These are phyloP conservation scores for Etheostoma spectabile DNA, from an alignment of 2,113 vertebrate species.

Conservation along the genomic window DNA sequence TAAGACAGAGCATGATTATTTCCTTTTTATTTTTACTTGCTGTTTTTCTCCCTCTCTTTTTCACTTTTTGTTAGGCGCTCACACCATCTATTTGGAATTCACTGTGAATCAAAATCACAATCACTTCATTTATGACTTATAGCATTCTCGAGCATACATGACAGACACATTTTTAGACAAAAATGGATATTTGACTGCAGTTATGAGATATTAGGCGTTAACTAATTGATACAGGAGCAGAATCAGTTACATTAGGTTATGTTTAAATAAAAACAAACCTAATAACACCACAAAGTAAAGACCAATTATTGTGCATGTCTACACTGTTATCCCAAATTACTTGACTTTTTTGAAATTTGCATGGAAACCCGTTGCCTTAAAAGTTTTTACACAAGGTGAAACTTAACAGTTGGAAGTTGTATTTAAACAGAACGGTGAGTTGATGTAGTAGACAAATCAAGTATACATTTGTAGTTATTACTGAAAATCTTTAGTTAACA, in stretches of 20 bases:
- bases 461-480: no score
- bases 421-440: no score
- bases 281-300: background rate
- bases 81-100: background rate
- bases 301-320: background rate
- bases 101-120: background rate
- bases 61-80: background rate
- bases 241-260: background rate
- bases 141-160: background rate
- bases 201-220: background rate
- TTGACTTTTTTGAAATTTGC: no score
- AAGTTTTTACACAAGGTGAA: no score
- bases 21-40: background rate
- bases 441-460: no score
- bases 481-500: no score
- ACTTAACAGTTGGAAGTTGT: no score
- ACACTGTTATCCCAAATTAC: no score
- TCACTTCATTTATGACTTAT: background rate
- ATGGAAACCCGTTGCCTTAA: no score
- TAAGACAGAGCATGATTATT: conserved; percentile 1
- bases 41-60: background rate
- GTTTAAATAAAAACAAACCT: background rate
- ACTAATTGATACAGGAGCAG: background rate
- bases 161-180: background rate
- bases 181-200: background rate